Evolutionary conservation across 2,888 invertebrate species (phyloP).

Genomic region (Masnerella sp.): DNA sequence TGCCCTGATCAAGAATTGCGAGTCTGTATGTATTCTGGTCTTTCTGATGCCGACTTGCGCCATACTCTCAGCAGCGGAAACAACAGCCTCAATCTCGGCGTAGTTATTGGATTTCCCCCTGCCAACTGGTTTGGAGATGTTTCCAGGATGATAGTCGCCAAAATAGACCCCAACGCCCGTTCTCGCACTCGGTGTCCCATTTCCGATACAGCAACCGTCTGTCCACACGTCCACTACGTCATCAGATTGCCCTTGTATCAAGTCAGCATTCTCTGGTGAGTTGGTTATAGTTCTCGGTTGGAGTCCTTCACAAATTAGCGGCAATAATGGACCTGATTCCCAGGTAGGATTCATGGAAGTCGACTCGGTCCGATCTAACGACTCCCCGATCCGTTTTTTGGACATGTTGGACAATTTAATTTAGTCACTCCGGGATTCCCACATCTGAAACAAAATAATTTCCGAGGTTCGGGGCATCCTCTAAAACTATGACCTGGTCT

Average conservation of each 20-base stretch:
- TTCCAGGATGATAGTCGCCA: conserved; percentile 3
- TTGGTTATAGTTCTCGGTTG: not conserved
- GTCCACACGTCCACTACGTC: conserved; percentile 5
- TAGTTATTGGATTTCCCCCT: not conserved
- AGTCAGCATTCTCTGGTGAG: not conserved
- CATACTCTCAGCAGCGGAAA: not conserved
- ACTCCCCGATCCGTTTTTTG: not conserved
- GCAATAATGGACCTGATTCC: no score
- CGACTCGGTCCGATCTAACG: not conserved
- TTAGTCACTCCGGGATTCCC: not conserved
- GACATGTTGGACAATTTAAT: conserved; percentile 1
- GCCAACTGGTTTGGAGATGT: conserved; percentile 3
- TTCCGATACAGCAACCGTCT: conserved; percentile 11
- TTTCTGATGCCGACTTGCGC: not conserved
- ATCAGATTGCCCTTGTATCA: not conserved
- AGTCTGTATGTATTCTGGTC: conserved; percentile 6
- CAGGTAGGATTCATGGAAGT: no score
- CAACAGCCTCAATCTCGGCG: conserved; percentile 19
- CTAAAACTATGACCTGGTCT: not conserved
- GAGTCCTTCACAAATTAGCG: no score
- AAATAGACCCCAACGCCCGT: not conserved
- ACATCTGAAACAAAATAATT: not conserved
- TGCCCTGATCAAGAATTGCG: conserved; percentile 8
- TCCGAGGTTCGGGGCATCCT: not conserved
- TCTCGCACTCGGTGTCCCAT: not conserved